These are phyloP conservation scores for Stomatorhinus walkeri DNA, from an alignment of 2,797 vertebrate genomes.

Conservation along the genomic window DNA sequence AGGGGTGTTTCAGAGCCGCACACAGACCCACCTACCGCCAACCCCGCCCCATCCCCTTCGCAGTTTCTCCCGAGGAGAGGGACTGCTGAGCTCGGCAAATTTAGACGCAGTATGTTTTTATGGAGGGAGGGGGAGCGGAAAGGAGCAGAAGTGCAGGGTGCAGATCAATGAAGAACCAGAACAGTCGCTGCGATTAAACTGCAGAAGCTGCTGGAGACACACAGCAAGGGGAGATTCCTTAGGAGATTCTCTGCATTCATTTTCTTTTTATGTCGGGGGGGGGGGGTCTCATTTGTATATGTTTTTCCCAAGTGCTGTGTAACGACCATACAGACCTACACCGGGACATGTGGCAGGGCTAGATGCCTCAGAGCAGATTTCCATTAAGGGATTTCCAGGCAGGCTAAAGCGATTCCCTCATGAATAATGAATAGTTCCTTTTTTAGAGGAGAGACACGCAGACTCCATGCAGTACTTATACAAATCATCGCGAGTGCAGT, in stretches of 20 bases:
- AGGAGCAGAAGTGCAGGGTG: neutral
- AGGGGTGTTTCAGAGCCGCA: conserved; percentile 29
- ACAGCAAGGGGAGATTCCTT: neutral
- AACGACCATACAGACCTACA: neutral
- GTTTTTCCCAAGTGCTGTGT: neutral
- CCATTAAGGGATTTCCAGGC: neutral
- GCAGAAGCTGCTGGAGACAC: neutral
- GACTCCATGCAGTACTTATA: neutral
- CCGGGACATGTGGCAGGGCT: neutral
- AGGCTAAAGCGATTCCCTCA: neutral
- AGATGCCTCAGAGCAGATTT: neutral
- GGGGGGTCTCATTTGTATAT: neutral
- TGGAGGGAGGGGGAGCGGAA: conserved; percentile 4
- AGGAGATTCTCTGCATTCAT: neutral
- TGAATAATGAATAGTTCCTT: neutral
- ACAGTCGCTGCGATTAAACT: conserved; percentile 27
- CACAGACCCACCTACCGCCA: conserved; percentile 16
- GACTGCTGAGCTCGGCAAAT: conserved; percentile 61
- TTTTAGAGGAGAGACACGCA: neutral
- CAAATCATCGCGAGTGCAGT: neutral
- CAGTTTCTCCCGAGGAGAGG: conserved; percentile 32
- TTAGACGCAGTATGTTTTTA: conserved; percentile 41
- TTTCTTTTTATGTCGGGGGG: neutral
- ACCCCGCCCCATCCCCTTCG: conserved; percentile 21
- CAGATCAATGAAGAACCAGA: conserved; percentile 26